phyloP scores from a whole-genome alignment of 2,888 invertebrate genomes.

The Tetragonisca angustula region DNA sequence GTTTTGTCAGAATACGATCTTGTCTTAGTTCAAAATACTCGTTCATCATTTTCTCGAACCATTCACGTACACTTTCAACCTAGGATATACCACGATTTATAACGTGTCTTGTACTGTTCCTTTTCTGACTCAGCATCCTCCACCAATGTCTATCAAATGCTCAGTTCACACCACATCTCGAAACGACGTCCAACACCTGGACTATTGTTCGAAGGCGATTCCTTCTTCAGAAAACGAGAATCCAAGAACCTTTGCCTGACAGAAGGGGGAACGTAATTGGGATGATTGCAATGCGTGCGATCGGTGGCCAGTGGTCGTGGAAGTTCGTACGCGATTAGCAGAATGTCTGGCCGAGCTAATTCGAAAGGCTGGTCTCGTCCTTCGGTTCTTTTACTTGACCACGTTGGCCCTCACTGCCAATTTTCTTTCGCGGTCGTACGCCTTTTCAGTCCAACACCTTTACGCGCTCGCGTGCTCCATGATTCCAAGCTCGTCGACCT shows the following conservation, averaged over 20 bases:
- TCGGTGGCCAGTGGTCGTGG: conserved; percentile 20
- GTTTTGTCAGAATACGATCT: too few relatives aligned
- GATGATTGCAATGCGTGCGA: conserved; percentile 31
- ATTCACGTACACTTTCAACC: background rate
- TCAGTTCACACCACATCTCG: background rate
- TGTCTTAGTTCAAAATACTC: too few relatives aligned
- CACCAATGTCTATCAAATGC: background rate
- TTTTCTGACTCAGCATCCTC: background rate
- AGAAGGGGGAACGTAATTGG: conserved; percentile 43
- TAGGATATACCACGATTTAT: too few relatives aligned
- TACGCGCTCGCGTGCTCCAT: conserved; percentile 49
- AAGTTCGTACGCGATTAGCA: conserved; percentile 56
- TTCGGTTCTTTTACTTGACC: conserved; percentile 43
- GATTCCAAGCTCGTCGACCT: conserved; percentile 30
- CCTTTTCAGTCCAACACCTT: conserved; percentile 26
- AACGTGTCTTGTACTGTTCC: too few relatives aligned
- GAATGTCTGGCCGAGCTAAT: conserved; percentile 43
- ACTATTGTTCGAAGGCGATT: background rate
- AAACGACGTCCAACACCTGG: background rate
- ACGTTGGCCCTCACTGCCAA: conserved; percentile 17
- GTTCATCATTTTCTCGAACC: too few relatives aligned
- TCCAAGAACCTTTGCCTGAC: background rate
- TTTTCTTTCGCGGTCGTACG: conserved; percentile 26
- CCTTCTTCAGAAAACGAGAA: background rate
- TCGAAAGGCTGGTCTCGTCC: conserved; percentile 52